Conservation (phyloP, 2,888 invertebrate species). For the Cetonia aurata region DNA sequence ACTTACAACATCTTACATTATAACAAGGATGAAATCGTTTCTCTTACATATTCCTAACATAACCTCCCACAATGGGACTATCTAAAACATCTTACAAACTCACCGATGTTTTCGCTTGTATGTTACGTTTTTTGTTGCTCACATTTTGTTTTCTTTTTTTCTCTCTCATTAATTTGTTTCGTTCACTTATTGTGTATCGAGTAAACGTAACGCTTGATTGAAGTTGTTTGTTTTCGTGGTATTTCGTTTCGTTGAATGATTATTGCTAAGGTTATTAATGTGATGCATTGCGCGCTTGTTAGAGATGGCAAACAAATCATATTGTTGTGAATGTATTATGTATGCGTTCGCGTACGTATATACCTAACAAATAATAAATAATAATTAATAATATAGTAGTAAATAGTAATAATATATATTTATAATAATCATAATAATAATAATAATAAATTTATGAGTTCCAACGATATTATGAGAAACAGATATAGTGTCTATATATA, state of each 20-base stretch:
- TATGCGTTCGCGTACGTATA: background rate
- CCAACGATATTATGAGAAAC: slow-evolving; percentile 2
- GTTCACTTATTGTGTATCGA: background rate
- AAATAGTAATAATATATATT: slow-evolving; percentile 58
- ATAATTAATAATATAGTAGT: slow-evolving; percentile 52
- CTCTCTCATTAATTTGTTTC: background rate
- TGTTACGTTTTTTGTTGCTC: slow-evolving; percentile 37
- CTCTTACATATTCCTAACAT: slow-evolving; percentile 50
- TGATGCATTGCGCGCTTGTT: slow-evolving; percentile 43
- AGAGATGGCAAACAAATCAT: slow-evolving; percentile 24
- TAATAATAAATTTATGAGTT: slow-evolving; percentile 44
- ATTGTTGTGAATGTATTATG: slow-evolving; percentile 26
- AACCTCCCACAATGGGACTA: background rate
- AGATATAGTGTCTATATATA: no score
- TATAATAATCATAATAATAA: slow-evolving; percentile 53
- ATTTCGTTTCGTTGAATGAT: no score
- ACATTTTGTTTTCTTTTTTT: slow-evolving; percentile 7
- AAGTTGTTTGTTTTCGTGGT: no score
- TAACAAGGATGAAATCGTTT: slow-evolving; percentile 53
- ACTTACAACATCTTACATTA: slow-evolving; percentile 63
- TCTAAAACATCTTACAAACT: slow-evolving; percentile 56
- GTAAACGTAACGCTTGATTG: no score
- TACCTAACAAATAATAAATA: slow-evolving; percentile 33
- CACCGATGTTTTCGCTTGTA: slow-evolving; percentile 54
- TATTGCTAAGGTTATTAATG: slow-evolving; percentile 46